Evolutionary conservation across 2,113 vertebrate species (phyloP).

Genomic region (Trematocara nigrifrons): DNA sequence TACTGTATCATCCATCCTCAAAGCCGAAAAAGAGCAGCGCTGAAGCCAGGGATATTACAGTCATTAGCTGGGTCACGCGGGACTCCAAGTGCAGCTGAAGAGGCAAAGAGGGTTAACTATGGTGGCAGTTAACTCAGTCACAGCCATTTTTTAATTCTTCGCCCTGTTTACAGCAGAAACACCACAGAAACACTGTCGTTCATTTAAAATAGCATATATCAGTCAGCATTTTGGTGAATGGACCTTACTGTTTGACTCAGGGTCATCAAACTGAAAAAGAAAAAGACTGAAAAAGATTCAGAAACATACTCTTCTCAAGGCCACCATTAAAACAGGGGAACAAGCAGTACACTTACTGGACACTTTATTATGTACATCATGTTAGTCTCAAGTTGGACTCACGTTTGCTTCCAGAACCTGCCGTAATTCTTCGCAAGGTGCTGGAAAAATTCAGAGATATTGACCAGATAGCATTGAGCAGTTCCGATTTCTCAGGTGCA

Average conservation of each 20-base stretch:
- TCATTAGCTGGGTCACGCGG: not conserved
- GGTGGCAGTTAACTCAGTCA: not conserved
- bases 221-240: not conserved
- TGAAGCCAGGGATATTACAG: not conserved
- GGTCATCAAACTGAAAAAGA: not conserved
- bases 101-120: not conserved
- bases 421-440: not conserved
- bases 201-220: not conserved
- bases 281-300: not conserved
- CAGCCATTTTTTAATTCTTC: not conserved
- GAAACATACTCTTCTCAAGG: not conserved
- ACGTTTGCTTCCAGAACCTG: not conserved
- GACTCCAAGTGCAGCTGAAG: not conserved
- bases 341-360: not conserved
- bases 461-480: not conserved
- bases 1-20: not conserved
- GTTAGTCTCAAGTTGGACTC: not conserved
- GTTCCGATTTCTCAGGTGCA: not conserved
- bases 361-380: not conserved
- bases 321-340: not conserved
- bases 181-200: not conserved
- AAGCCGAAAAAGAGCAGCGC: not conserved
- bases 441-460: not conserved
- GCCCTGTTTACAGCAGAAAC: not conserved
- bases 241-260: not conserved